Evolutionary conservation across 2,113 vertebrate species (phyloP), one percentile per base, ranked within the genome.

Genomic region (Limanda limanda): DNA sequence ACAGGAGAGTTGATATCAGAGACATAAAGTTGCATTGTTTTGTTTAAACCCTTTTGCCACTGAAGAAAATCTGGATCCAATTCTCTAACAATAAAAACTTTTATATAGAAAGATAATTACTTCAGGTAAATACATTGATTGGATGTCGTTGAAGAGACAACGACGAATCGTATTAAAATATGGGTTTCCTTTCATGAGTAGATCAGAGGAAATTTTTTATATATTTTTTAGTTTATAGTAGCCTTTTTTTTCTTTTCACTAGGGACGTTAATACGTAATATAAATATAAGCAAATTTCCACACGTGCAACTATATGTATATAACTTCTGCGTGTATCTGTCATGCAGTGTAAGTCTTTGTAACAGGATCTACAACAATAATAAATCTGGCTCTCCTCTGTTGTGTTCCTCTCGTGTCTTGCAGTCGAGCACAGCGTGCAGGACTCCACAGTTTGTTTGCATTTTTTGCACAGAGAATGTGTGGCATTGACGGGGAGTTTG

Each of bases 391-490:
- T 67, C 5, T 17, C 24, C 60, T 64, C 55, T 62, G 52, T 47
- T 63, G 48, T 48, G 15, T 60, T 82, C 52, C 58, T 23, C 6
- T 63, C 68, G 37, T 68, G 68, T 71, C 68, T 61, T 76, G 48
- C 65, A 66, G 65, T 31, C 54, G 45, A 58, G 54, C 45, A 21
- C 60, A 35, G 71, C 77, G 21, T 37, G 54, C 67, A 64, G 56
- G 45, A 71, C 54, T 78, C 71, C 58, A 45, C 25, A 51, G 64
- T 71, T 81, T 90, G 90, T 92, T 93, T 89, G 85, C 86, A 91
- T 91, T 89, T 51, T 91, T 80, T 90, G 52, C 15, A n/a, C 58
- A 42, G 63, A 84, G 84, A 89, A 88, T 77, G 83, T 84, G 84
- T 81, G 77, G 86, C 83, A 79, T 51, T 83, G 83, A 84, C 74